phyloP scores from a whole-genome alignment of 2,888 invertebrate genomes.

The Chrysopilus asiliformis region DNA sequence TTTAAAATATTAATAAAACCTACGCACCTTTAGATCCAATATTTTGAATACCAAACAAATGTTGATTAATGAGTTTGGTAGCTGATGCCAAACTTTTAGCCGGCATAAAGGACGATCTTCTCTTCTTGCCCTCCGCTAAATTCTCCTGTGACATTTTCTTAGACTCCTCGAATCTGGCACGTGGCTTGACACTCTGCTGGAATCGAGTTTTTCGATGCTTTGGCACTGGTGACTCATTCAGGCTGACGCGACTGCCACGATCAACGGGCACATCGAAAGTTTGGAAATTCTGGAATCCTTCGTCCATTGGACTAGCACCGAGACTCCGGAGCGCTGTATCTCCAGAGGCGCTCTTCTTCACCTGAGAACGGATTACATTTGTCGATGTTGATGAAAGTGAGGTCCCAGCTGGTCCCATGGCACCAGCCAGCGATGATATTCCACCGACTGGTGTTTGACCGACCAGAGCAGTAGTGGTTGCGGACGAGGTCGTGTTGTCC shows the following conservation, averaged over 20 bases:
- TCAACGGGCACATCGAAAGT: constrained; percentile 34
- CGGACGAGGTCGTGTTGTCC: constrained; percentile 20
- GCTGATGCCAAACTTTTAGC: constrained; percentile 54
- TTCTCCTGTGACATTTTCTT: constrained; percentile 42
- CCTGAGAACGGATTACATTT: constrained; percentile 41
- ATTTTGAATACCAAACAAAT: constrained; percentile 52
- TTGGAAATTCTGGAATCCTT: constrained; percentile 41
- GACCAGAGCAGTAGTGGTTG: not conserved
- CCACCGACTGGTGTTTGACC: too few species aligned
- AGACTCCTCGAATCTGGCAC: constrained; percentile 39
- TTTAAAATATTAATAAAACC: too few species aligned
- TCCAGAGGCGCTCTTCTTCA: constrained; percentile 70
- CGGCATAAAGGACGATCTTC: constrained; percentile 45
- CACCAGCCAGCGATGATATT: constrained; percentile 14
- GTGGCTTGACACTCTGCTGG: constrained; percentile 47
- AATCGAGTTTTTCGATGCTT: constrained; percentile 78
- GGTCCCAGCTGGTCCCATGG: constrained; percentile 5
- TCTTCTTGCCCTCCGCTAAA: constrained; percentile 34
- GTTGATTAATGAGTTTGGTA: constrained; percentile 58
- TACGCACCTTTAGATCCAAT: constrained; percentile 34
- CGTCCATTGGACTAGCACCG: constrained; percentile 45
- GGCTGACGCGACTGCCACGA: constrained; percentile 41
- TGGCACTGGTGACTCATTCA: constrained; percentile 54
- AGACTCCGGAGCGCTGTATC: constrained; percentile 58
- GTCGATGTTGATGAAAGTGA: constrained; percentile 25